phyloP scores from a whole-genome alignment of 2,797 vertebrate species.

The Mormyrops boulengeri region DNA sequence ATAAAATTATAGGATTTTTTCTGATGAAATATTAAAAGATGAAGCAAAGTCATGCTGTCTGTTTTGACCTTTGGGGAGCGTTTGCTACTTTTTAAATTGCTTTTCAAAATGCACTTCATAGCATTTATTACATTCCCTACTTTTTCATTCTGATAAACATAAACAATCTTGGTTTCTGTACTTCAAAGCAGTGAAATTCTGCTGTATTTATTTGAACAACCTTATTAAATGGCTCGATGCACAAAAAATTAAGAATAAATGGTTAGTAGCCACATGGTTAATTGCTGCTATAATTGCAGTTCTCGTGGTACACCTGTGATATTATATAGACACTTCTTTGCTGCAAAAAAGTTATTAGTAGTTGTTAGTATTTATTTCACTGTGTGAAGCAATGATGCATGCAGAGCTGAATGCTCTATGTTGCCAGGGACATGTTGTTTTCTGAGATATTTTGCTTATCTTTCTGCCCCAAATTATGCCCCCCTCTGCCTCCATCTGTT shows the following conservation, averaged over 20 bases:
- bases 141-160: background rate
- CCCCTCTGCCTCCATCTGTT: slow-evolving; percentile 11
- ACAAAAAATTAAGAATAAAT: background rate
- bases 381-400: background rate
- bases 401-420: background rate
- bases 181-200: background rate
- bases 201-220: background rate
- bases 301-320: background rate
- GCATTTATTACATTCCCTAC: background rate
- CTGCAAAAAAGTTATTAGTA: background rate
- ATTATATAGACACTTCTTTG: background rate
- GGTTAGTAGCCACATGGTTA: background rate
- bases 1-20: background rate
- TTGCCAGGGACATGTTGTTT: background rate
- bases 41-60: background rate
- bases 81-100: background rate
- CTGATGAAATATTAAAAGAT: background rate
- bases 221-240: background rate
- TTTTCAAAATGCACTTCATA: background rate
- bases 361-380: background rate
- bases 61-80: background rate
- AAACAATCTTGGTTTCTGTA: background rate
- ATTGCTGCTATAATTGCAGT: background rate
- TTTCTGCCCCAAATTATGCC: background rate
- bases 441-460: background rate